phyloP scores from a whole-genome alignment of 2,113 vertebrate species.

The Seriola aureovittata region DNA sequence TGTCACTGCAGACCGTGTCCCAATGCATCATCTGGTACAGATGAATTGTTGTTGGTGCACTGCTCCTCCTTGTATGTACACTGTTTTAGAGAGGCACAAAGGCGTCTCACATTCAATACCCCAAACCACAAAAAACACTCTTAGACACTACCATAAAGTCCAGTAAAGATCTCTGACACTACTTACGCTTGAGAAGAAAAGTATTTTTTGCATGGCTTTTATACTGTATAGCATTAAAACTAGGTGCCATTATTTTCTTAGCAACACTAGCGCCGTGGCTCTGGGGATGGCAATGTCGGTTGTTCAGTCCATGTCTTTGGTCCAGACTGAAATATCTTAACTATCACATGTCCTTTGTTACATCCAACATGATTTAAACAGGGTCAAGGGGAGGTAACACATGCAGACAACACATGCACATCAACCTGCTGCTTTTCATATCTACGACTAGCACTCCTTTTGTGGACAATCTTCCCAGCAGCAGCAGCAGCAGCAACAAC shows the following conservation, averaged over 20 bases:
- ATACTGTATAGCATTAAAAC: background rate
- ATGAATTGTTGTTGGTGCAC: slow-evolving; percentile 11
- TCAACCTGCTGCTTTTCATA: slow-evolving; percentile 2
- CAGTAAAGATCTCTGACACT: background rate
- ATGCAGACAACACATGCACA: background rate
- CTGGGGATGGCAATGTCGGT: background rate
- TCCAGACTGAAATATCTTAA: no score
- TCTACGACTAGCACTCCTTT: slow-evolving; percentile 13
- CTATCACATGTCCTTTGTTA: background rate
- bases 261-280: background rate
- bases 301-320: background rate
- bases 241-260: background rate
- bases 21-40: slow-evolving; percentile 39
- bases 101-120: background rate
- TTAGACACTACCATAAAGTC: background rate
- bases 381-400: background rate
- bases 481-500: slow-evolving; percentile 29
- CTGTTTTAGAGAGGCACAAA: background rate
- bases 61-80: background rate
- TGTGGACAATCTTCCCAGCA: slow-evolving; percentile 34
- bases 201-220: background rate
- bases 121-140: background rate
- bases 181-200: background rate
- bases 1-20: slow-evolving; percentile 18
- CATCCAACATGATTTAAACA: background rate